A percentile compares a stretch with the other conserved stretches of the same genome.
Conservation (phyloP, 2,888 invertebrate species). For the Netelia fuscicornis region DNA sequence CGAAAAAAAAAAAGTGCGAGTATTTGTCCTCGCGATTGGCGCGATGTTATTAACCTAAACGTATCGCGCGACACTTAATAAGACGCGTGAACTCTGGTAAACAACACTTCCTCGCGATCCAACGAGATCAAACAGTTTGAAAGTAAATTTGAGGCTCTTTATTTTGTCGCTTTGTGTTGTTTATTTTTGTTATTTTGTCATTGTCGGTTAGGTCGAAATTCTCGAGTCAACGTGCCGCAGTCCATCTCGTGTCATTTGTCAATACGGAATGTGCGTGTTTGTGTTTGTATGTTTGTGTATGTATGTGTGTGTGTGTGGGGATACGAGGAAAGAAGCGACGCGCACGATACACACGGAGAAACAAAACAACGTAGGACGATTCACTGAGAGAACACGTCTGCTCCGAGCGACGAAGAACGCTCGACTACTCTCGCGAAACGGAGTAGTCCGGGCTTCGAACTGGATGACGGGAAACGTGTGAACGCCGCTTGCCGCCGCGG, state of each 20-base stretch:
- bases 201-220: background rate
- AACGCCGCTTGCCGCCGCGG: slow-evolving; percentile 82
- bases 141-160: too few species aligned
- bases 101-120: background rate
- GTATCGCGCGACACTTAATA: slow-evolving; percentile 50
- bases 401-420: slow-evolving; percentile 81
- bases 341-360: slow-evolving; percentile 3
- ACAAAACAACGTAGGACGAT: slow-evolving; percentile 7
- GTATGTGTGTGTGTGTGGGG: too few species aligned
- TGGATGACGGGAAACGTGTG: slow-evolving; percentile 83
- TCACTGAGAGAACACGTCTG: slow-evolving; percentile 71
- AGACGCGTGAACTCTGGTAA: background rate
- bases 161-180: too few species aligned
- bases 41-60: slow-evolving; percentile 36
- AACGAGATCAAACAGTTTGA: too few species aligned
- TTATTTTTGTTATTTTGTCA: too few species aligned
- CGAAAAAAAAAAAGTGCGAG: background rate
- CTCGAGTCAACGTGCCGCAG: background rate
- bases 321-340: background rate
- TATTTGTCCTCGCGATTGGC: background rate
- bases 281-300: too few species aligned
- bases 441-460: slow-evolving; percentile 76
- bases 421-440: slow-evolving; percentile 78
- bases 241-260: background rate
- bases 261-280: background rate